Evolutionary conservation across 2,113 vertebrate genomes (phyloP).

Genomic region (Bubo blakistoni): DNA sequence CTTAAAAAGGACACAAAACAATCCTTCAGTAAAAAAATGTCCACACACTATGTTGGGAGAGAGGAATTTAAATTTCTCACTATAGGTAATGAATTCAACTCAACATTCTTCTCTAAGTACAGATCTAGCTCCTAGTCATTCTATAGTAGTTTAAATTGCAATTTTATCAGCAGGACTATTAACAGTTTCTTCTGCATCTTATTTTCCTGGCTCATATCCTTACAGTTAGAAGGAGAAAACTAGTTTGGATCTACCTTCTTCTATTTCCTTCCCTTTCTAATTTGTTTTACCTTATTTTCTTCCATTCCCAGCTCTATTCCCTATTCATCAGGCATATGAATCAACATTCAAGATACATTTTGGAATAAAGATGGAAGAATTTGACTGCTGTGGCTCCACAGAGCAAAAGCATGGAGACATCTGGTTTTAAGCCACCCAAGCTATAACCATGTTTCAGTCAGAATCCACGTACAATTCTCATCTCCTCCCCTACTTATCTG

Average conservation of each 20-base stretch:
- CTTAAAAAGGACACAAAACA: neutral
- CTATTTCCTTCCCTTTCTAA: neutral
- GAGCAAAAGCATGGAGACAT: neutral
- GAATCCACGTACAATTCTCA: neutral
- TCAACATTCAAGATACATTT: neutral
- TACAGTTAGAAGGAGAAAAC: neutral
- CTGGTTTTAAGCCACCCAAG: neutral
- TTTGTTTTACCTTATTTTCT: neutral
- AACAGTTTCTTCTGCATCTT: neutral
- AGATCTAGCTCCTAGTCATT: neutral
- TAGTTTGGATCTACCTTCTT: neutral
- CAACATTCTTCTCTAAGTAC: neutral
- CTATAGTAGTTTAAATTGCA: neutral
- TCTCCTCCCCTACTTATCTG: neutral
- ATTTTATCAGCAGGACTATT: neutral
- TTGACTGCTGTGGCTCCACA: neutral
- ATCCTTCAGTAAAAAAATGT: neutral
- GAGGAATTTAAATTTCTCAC: neutral
- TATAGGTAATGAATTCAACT: neutral
- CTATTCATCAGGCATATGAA: neutral
- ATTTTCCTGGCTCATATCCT: neutral
- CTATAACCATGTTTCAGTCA: neutral
- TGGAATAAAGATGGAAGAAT: neutral
- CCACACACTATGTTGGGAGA: neutral
- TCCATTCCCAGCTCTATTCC: neutral